These are phyloP conservation scores for Ciona savignyi DNA, from an alignment of 23 tunicate species.

Conservation along the genomic window DNA sequence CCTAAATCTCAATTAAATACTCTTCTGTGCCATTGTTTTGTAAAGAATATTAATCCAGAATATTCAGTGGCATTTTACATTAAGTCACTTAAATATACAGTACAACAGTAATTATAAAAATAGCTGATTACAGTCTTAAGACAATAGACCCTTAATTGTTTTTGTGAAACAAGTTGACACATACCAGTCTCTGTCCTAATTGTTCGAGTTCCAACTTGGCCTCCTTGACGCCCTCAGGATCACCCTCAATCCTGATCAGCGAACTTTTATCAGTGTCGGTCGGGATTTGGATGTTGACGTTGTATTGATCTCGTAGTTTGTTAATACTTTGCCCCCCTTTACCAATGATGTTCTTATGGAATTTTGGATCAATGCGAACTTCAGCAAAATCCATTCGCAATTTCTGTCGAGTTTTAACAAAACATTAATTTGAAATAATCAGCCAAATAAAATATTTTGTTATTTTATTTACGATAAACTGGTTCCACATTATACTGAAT, in stretches of 20 bases:
- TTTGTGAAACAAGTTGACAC: neutral
- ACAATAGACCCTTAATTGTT: too few relatives aligned
- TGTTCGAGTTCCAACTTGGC: conserved; percentile 51
- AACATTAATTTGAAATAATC: too few relatives aligned
- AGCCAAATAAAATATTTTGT: too few relatives aligned
- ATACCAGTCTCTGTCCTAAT: conserved; percentile 69
- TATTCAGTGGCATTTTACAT: too few relatives aligned
- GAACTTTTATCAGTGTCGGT: conserved; percentile 59
- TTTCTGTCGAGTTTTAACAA: too few relatives aligned
- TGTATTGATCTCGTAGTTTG: conserved; percentile 80
- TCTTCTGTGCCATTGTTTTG: neutral
- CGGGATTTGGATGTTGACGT: conserved; percentile 94
- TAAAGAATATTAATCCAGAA: too few relatives aligned
- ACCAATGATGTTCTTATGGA: conserved; percentile 87
- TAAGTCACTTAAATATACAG: too few relatives aligned
- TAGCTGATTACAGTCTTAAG: too few relatives aligned
- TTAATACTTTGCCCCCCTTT: conserved; percentile 94
- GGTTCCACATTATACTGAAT: too few relatives aligned
- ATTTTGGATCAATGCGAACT: conserved; percentile 74
- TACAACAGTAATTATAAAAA: too few relatives aligned
- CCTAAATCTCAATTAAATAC: neutral
- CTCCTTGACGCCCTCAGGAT: conserved; percentile 84
- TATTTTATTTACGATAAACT: too few relatives aligned
- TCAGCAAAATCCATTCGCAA: conserved; percentile 65
- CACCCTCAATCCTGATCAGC: conserved; percentile 91